phyloP scores from a whole-genome alignment of 2,797 vertebrate species.

The Streptopelia turtur region DNA sequence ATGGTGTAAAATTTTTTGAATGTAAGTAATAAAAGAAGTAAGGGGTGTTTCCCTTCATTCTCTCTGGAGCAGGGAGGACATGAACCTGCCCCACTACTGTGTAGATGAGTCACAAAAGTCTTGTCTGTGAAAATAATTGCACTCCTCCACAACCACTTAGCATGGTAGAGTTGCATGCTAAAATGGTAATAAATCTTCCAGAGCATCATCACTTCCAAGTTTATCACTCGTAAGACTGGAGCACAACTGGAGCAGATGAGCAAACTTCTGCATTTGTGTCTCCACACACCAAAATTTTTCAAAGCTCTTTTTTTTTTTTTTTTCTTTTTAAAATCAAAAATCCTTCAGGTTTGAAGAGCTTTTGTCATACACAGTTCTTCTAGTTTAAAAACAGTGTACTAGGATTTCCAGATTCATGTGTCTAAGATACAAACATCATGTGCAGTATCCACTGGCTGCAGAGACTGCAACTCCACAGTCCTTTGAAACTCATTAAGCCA shows the following conservation, averaged over 20 bases:
- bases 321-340: neutral
- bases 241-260: accelerated
- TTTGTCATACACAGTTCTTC: neutral
- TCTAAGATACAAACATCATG: neutral
- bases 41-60: neutral
- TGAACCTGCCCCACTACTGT: neutral
- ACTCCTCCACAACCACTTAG: neutral
- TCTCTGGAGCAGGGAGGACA: neutral
- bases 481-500: neutral
- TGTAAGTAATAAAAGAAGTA: neutral
- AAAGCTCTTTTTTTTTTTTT: neutral
- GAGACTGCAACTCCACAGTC: neutral
- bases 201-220: neutral
- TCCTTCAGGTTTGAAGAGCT: neutral
- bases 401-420: neutral
- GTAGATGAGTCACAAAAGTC: neutral
- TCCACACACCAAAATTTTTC: neutral
- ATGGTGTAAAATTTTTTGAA: neutral
- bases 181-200: neutral
- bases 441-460: neutral
- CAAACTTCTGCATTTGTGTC: neutral
- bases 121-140: neutral
- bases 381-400: neutral
- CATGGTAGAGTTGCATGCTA: neutral
- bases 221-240: neutral